Percentiles rank a stretch among this genome's conserved stretches.
phyloP scores from a whole-genome alignment of 2,113 vertebrate species.

The Lepus americanus region DNA sequence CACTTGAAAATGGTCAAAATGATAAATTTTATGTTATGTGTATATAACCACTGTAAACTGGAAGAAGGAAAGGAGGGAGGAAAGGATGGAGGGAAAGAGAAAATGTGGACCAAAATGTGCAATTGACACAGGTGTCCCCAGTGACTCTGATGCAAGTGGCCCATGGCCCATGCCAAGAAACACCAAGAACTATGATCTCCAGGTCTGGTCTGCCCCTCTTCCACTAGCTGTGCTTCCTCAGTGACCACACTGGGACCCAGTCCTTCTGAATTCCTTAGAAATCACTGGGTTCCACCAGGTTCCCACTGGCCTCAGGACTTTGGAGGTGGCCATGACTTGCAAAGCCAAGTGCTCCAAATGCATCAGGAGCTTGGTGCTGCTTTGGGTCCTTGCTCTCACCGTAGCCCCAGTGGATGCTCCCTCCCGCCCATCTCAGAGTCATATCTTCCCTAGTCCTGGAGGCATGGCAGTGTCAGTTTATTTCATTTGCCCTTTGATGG shows the following conservation, averaged over 20 bases:
- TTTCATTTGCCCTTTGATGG: neutral
- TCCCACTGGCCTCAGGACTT: neutral
- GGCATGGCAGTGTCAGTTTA: neutral
- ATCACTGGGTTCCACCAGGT: neutral
- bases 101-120: neutral
- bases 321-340: neutral
- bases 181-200: no score
- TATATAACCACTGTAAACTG: neutral
- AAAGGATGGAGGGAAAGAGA: neutral
- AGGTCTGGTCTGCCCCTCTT: no score
- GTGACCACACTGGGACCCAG: no score
- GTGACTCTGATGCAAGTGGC: neutral
- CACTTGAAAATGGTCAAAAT: no score
- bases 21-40: no score
- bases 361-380: neutral
- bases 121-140: neutral
- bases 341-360: neutral
- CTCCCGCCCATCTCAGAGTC: no score
- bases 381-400: neutral
- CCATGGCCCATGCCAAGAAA: no score
- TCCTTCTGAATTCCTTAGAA: neutral
- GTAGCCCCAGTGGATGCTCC: fast-evolving
- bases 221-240: no score
- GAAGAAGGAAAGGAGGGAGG: neutral
- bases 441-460: no score